Evolutionary conservation across 1,140 invertebrate genomes (phyloP).

Genomic region (Globodera rostochiensis): DNA sequence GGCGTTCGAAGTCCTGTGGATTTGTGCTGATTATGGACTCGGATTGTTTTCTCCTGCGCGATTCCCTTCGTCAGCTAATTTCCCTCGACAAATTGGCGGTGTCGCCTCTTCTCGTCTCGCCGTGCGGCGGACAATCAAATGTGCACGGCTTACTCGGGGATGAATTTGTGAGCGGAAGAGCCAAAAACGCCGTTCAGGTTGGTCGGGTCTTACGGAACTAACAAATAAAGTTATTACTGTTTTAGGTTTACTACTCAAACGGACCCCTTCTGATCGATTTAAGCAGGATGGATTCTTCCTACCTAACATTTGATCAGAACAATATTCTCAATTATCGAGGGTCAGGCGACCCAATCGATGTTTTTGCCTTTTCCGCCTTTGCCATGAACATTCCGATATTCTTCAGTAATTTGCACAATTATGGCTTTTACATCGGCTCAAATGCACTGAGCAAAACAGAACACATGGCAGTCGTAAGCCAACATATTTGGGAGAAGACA

Average conservation of each 20-base stretch:
- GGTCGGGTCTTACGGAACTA: slow-evolving; percentile 62
- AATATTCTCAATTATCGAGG: slow-evolving; percentile 72
- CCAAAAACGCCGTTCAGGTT: slow-evolving; percentile 28
- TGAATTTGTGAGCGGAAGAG: slow-evolving; percentile 17
- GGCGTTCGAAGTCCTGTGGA: slow-evolving; percentile 79
- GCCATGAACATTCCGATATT: slow-evolving; percentile 69
- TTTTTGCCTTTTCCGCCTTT: slow-evolving; percentile 83
- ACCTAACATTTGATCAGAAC: slow-evolving; percentile 76
- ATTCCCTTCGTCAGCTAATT: slow-evolving; percentile 76
- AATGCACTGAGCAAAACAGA: slow-evolving; percentile 46
- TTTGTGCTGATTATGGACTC: slow-evolving; percentile 75
- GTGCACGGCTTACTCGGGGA: slow-evolving; percentile 38
- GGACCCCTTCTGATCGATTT: slow-evolving; percentile 83
- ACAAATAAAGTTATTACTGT: slow-evolving; percentile 67
- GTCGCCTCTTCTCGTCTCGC: slow-evolving; percentile 60
- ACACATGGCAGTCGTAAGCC: slow-evolving; percentile 46
- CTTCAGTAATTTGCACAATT: slow-evolving; percentile 56
- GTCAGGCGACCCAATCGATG: slow-evolving; percentile 88
- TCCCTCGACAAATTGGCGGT: slow-evolving; percentile 68
- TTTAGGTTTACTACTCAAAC: slow-evolving; percentile 87
- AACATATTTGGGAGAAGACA: not conserved
- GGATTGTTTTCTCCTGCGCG: slow-evolving; percentile 79
- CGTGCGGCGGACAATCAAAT: slow-evolving; percentile 41
- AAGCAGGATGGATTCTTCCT: slow-evolving; percentile 70
- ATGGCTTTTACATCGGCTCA: slow-evolving; percentile 70